Conservation (phyloP, 2,888 invertebrate species). For the Acleris emargana region DNA sequence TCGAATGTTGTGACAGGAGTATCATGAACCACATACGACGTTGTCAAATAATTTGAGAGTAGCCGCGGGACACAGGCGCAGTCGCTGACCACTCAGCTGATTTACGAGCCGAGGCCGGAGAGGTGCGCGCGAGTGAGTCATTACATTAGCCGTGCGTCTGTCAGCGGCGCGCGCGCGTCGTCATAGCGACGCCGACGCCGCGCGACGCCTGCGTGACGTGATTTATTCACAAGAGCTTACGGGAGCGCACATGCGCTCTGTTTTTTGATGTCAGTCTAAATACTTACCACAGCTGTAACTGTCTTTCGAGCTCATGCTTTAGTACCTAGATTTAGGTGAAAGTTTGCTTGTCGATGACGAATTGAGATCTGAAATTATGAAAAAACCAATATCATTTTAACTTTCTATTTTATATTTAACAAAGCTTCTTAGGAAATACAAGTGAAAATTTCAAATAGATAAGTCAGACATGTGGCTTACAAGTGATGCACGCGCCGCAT, state of each 20-base stretch:
- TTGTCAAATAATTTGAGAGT: conserved; percentile 12
- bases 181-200: conserved; percentile 43
- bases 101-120: conserved; percentile 14
- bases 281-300: conserved; percentile 29
- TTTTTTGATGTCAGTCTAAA: conserved; percentile 32
- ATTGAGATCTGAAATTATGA: background rate
- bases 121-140: conserved; percentile 48
- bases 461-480: conserved; percentile 32
- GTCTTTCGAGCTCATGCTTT: conserved; percentile 19
- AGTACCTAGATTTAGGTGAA: conserved; percentile 1
- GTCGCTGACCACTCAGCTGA: conserved; percentile 20
- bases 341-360: conserved; percentile 3
- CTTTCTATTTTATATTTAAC: background rate
- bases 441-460: conserved; percentile 30
- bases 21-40: background rate
- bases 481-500: conserved; percentile 39
- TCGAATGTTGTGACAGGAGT: conserved; percentile 6
- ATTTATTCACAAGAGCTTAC: conserved; percentile 49
- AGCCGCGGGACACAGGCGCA: conserved; percentile 6
- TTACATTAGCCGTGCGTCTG: conserved; percentile 49
- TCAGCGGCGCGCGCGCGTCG: conserved; percentile 46
- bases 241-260: conserved; percentile 40
- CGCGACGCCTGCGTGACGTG: conserved; percentile 47
- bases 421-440: background rate
- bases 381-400: background rate